Percentiles rank a stretch among this genome's conserved stretches.
Conservation (phyloP, 2,888 invertebrate genomes). For the Pseudococcus jackbeardsleyi region DNA sequence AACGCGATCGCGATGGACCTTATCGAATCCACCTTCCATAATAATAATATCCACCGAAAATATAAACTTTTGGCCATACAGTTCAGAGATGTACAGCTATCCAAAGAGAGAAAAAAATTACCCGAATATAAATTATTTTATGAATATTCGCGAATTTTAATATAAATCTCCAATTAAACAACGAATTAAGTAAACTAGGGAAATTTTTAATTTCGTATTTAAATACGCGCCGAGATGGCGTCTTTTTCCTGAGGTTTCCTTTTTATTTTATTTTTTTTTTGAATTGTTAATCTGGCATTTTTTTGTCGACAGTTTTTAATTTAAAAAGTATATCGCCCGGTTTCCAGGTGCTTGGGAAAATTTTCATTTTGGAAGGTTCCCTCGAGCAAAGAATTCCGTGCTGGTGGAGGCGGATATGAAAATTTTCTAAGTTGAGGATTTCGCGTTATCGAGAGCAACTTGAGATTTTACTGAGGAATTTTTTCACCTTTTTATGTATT, state of each 20-base stretch:
- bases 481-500: too few relatives aligned
- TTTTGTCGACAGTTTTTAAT: conserved; percentile 4
- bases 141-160: conserved; percentile 11
- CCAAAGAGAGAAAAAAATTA: not conserved
- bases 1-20: too few relatives aligned
- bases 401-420: too few relatives aligned
- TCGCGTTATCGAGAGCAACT: too few relatives aligned
- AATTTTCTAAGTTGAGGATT: too few relatives aligned
- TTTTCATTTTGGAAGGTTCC: too few relatives aligned
- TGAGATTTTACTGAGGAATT: too few relatives aligned
- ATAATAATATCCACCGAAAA: too few relatives aligned
- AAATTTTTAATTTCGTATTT: conserved; percentile 12
- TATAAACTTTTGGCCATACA: too few relatives aligned
- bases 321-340: not conserved
- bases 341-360: not conserved
- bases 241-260: not conserved
- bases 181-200: conserved; percentile 17
- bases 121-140: conserved; percentile 8
- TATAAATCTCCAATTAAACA: conserved; percentile 2
- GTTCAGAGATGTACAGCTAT: too few relatives aligned
- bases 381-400: too few relatives aligned
- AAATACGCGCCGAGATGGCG: conserved; percentile 5
- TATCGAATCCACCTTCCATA: too few relatives aligned
- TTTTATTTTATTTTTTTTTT: not conserved
- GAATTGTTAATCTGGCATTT: not conserved